phyloP scores from a whole-genome alignment of 1,140 invertebrate species.

The Ceratitis capitata region DNA sequence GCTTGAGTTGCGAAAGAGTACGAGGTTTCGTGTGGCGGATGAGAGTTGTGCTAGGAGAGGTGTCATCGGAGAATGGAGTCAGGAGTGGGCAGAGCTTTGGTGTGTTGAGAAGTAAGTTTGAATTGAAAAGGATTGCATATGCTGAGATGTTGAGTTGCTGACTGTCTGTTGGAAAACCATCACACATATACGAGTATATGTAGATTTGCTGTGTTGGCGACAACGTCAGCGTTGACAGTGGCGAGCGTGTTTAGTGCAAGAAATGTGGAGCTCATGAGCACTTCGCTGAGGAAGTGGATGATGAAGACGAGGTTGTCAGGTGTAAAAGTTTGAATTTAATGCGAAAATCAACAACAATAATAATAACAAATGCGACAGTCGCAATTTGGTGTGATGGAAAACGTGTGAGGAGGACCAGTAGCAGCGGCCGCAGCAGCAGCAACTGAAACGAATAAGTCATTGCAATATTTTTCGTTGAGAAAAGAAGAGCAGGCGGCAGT shows the following conservation, averaged over 20 bases:
- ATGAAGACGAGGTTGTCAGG: neutral
- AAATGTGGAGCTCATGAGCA: neutral
- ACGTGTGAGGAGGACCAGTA: neutral
- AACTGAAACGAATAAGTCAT: neutral
- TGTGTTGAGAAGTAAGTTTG: neutral
- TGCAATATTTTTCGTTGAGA: neutral
- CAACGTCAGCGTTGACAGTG: neutral
- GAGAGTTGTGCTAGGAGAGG: too few species aligned
- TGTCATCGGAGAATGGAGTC: too few species aligned
- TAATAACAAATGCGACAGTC: neutral
- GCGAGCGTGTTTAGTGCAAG: neutral
- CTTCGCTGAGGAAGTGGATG: too few species aligned
- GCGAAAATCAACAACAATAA: neutral
- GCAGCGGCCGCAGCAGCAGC: neutral
- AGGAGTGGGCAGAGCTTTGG: neutral
- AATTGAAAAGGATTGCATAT: constrained; percentile 30
- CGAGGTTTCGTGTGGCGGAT: too few species aligned
- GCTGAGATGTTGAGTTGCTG: neutral
- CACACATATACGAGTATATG: neutral
- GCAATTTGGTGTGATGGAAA: neutral
- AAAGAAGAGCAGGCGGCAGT: neutral
- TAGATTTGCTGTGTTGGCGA: too few species aligned
- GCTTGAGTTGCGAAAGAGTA: constrained; percentile 25
- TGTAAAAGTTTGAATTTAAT: constrained; percentile 27
- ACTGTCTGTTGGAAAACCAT: neutral